Evolutionary conservation across 2,113 vertebrate genomes (phyloP).

Genomic region (Coracopsis vasa): DNA sequence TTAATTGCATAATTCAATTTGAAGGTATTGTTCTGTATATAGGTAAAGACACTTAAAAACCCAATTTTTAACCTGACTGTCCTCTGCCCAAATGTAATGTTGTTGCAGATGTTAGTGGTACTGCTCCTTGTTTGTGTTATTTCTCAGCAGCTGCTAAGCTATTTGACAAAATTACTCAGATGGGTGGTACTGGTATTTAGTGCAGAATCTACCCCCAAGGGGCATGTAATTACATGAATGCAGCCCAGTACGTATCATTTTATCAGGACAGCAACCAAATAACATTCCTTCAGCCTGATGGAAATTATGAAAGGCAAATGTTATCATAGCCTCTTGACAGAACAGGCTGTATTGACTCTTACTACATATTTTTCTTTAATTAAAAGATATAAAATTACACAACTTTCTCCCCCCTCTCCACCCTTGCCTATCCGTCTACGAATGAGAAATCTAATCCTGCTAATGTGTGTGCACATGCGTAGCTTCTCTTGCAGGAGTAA

Average conservation of each 20-base stretch:
- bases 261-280: slow-evolving; percentile 24
- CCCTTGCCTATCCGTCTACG: not conserved
- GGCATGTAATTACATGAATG: slow-evolving; percentile 52
- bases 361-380: not conserved
- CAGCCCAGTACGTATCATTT: slow-evolving; percentile 41
- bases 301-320: not conserved
- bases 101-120: slow-evolving; percentile 46
- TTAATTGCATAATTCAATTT: not conserved
- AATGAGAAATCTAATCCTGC: not conserved
- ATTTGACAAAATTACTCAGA: slow-evolving; percentile 75
- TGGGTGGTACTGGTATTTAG: slow-evolving; percentile 73
- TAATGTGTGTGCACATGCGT: not conserved
- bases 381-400: not conserved
- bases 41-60: not conserved
- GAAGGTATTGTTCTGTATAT: not conserved
- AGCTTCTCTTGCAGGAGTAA: not conserved
- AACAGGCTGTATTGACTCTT: slow-evolving; percentile 1
- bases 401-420: not conserved
- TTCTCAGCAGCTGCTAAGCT: slow-evolving; percentile 71
- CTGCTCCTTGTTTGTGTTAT: slow-evolving; percentile 51
- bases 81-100: not conserved
- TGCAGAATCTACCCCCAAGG: slow-evolving; percentile 40
- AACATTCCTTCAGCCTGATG: slow-evolving; percentile 36
- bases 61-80: not conserved
- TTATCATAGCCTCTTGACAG: slow-evolving; percentile 4